phyloP scores from a whole-genome alignment of 37 sponge, comb jelly and placozoan species.

The Chondrosia reniformis region DNA sequence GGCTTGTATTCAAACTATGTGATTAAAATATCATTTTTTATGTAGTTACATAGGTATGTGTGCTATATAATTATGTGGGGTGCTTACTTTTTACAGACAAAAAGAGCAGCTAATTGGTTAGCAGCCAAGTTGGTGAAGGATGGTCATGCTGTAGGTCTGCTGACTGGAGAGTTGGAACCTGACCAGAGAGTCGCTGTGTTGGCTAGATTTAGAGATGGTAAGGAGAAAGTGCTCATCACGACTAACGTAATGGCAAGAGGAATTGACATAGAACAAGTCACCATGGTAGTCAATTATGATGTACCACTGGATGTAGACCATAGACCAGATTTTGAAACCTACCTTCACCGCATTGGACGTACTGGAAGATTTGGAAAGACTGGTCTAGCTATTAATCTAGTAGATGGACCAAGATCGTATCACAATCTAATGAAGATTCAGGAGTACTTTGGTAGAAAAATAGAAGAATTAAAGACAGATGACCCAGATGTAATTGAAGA shows the following conservation, averaged over 20 bases:
- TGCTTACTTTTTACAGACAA: too few species aligned
- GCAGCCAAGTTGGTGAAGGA: conserved; percentile 74
- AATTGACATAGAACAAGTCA: conserved; percentile 91
- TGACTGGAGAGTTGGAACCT: conserved; percentile 83
- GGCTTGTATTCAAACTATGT: too few species aligned
- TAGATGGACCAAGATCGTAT: conserved; percentile 76
- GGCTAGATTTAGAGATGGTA: conserved; percentile 86
- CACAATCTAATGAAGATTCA: conserved; percentile 64
- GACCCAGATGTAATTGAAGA: conserved; percentile 80
- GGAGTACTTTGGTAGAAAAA: conserved; percentile 79
- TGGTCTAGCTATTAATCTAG: conserved; percentile 94
- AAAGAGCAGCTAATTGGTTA: conserved; percentile 69
- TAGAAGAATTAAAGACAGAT: conserved; percentile 61
- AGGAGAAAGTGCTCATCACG: conserved; percentile 89
- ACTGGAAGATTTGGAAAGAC: conserved; percentile 88
- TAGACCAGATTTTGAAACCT: conserved; percentile 80
- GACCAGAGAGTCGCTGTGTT: conserved; percentile 81
- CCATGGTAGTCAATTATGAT: conserved; percentile 94
- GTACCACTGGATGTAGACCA: conserved; percentile 55
- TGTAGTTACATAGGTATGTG: too few species aligned
- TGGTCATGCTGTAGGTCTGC: conserved; percentile 89
- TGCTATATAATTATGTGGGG: too few species aligned
- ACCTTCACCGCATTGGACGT: conserved; percentile 87
- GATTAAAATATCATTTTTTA: too few species aligned
- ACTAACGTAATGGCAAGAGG: conserved; percentile 94